Base-by-base conservation (phyloP, 2,888 invertebrate species). In the Notocelia uddmanniana region DNA sequence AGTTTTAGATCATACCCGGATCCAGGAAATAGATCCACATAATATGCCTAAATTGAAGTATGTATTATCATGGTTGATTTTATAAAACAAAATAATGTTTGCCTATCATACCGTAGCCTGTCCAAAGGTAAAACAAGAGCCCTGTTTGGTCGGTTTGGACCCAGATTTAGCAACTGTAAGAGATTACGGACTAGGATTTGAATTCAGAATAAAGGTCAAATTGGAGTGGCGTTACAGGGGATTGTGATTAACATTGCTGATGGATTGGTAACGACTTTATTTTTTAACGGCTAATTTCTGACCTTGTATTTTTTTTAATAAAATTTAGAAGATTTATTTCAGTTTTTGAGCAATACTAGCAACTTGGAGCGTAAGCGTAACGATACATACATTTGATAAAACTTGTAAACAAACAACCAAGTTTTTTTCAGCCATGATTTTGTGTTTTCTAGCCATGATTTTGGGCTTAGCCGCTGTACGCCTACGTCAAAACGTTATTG, bases 141-240 rank as follows among this genome's bases (percentile, higher is more conserved):
- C 18, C n/a, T 48, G 31, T 34, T 19, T 10, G 52, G 71, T 58
- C 18, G 58, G 71, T 23, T 18, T 23, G 54, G 23, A 66, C 66
- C 66, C 58, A 63, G 13, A 50, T 59, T 69, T 59, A 19, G 31
- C 45, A 67, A 64, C 70, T 50, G 70, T 66, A 59, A 54, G 71
- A 70, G 71, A 71, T 71, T 71, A 71, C 59, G 34, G 23, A 58
- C 45, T 31, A 66, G 70, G 71, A 71, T 71, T 71, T 71, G 71
- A 71, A 71, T 71, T 15, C 52, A 45, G 15, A 71, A 68, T 68
- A 71, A 67, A 71, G 71, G 66, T 71, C 59, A 60, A 67, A 71
- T 45, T 71, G 66, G 66, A 71, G 66, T 67, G 63, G 57, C 48
- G 34, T 50, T 60, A 60, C 45, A 34, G 63, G 34, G 69, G 71